Evolutionary conservation across 2,888 invertebrate genomes (phyloP).

Genomic region (Gymnocheta viridis): DNA sequence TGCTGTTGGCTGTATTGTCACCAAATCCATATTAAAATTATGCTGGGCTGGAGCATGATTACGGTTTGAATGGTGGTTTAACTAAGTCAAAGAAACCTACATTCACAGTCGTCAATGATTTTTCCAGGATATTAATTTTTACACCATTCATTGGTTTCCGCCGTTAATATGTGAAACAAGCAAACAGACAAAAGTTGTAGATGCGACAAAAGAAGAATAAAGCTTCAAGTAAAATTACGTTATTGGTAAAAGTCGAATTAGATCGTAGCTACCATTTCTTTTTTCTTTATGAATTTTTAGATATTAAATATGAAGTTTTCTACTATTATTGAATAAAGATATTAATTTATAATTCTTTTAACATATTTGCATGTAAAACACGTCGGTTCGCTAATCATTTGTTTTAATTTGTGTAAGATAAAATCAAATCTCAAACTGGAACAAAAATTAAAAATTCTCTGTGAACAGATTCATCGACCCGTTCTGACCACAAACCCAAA

Average conservation of each 20-base stretch:
- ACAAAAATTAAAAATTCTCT: too few relatives aligned
- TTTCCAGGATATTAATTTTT: constrained; percentile 81
- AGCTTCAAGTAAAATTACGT: background rate
- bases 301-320: too few relatives aligned
- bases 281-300: too few relatives aligned
- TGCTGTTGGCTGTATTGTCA: constrained; percentile 63
- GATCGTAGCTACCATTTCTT: constrained; percentile 5
- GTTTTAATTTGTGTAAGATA: too few relatives aligned
- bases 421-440: too few relatives aligned
- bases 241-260: background rate
- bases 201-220: constrained; percentile 49
- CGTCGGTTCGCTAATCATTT: too few relatives aligned
- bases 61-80: constrained; percentile 23
- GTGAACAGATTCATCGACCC: too few relatives aligned
- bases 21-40: constrained; percentile 58
- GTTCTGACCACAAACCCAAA: too few relatives aligned
- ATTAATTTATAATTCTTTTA: too few relatives aligned
- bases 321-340: too few relatives aligned
- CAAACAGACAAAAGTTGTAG: constrained; percentile 47
- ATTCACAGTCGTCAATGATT: constrained; percentile 56
- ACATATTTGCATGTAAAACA: too few relatives aligned
- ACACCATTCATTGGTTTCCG: constrained; percentile 78
- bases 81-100: constrained; percentile 20
- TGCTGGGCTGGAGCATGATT: constrained; percentile 17
- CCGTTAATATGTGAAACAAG: constrained; percentile 45